Percentiles rank a stretch among this genome's conserved stretches.
Evolutionary conservation across 2,113 vertebrate genomes (phyloP).

Genomic region (Scomber japonicus): DNA sequence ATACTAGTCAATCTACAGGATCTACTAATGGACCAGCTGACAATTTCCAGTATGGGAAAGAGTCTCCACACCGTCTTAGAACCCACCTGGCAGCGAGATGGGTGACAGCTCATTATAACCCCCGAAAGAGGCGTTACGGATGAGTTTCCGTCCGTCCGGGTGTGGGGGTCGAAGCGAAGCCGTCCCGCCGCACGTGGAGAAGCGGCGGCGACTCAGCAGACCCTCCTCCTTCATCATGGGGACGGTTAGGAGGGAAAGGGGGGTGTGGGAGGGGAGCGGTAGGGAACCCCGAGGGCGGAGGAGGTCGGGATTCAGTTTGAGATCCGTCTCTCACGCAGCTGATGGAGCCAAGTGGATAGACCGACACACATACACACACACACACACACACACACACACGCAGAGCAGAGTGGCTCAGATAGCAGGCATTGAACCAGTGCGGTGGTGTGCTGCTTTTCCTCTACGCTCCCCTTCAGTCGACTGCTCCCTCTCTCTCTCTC

Average conservation of each 20-base stretch:
- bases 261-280: neutral
- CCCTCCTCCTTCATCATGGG: conserved; percentile 94
- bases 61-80: neutral
- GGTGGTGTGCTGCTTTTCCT: conserved; percentile 46
- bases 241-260: conserved; percentile 6
- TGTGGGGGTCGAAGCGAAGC: conserved; percentile 88
- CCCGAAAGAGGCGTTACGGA: conserved; percentile 98
- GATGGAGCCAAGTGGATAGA: conserved; percentile 33
- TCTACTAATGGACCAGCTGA: neutral
- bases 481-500: conserved; percentile 46
- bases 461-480: conserved; percentile 39
- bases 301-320: conserved; percentile 21
- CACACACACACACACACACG: neutral
- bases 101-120: conserved; percentile 96
- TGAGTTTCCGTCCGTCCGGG: conserved; percentile 93
- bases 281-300: conserved; percentile 40
- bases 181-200: conserved; percentile 92
- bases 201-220: conserved; percentile 91
- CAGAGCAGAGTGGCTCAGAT: conserved; percentile 53
- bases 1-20: conserved; percentile 4
- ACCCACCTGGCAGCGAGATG: conserved; percentile 92
- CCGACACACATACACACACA: neutral
- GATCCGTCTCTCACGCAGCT: conserved; percentile 76
- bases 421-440: conserved; percentile 31
- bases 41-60: neutral